Evolutionary conservation across 2,888 invertebrate species (phyloP), one percentile per base, ranked within the genome.

Genomic region (Crocallis elinguaria): DNA sequence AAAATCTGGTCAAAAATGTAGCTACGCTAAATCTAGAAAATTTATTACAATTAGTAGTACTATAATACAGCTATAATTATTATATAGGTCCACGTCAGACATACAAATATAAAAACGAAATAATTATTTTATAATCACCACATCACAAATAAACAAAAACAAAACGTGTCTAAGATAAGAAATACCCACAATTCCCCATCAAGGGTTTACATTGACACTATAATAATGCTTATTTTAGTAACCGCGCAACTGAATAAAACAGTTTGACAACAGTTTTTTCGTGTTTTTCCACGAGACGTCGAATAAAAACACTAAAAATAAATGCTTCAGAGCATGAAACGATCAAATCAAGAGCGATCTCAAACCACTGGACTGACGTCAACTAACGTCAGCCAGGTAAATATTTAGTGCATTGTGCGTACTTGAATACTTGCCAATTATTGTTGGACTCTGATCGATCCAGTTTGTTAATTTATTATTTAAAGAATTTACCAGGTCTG

Each of bases 341-440:
- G 53, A 54, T 54, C 48, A 49, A 49, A 49, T 44, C 37, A 54
- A 54, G 53, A 54, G 53, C 39, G 53, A 54, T 49, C 53, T 54
- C 53, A 54, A 54, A 43, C 27, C 42, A 32, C 53, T 53, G 53
- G 44, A 51, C 67, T 79, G 73, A 79, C 77, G 77, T 71, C 67
- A 67, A 84, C 82, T 78, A 73, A 73, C 73, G 73, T 49, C 75
- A 74, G 75, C 75, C 86, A 88, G 87, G 87, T 88, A 86, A 88
- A 88, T 83, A 86, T 85, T 85, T 82, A 81, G 84, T 82, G 79
- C 84, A 81, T 70, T 74, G 73, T 71, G 71, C 79, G 86, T 82
- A 83, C 88, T 88, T 88, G 88, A 88, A 83, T 66, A 56, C 64
- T 67, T 85, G 88, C 88, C 88, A 88, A 82, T 81, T 68, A 87